Base-by-base conservation (phyloP, 2,797 vertebrate genomes). In the Hippoglossus hippoglossus region DNA sequence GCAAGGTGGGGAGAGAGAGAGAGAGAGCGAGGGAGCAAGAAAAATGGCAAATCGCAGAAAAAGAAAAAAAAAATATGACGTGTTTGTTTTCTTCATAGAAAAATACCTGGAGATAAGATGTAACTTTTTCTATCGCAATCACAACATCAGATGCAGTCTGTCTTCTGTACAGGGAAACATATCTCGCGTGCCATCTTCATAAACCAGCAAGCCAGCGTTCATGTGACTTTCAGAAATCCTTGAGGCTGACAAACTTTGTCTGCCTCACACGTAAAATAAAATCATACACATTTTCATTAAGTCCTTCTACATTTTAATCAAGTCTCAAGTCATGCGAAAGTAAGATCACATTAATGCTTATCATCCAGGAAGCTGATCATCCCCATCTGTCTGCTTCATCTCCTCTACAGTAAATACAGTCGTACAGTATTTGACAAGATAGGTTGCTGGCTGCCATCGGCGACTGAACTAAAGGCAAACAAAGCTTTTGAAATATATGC, bases 211-310 rank as follows among this genome's bases (percentile, higher is more conserved):
- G 73, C 67, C 6, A 56, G 75, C 54, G 10, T 73, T 67, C 61
- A n/a, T 44, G 51, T 74, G 84, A 90, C 88, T 88, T 91, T 89
- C 78, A 86, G 66, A 61, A 73, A 83, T 80, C 84, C 81, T 90
- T 84, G 80, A 68, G 36, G 63, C 71, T 51, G 13, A 7, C 68
- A 49, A 71, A 72, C 69, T 84, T 77, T 49, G 63, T 61, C 64
- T 24, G 41, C 51, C 71, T 51, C 31, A 36, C 7, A 67, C 57
- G 73, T 68, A 18, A 52, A 65, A 71, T 75, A 72, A 66, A 56
- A 77, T 74, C 52, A 39, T n/a, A 54, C 26, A 59, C 19, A 54
- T 65, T 81, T 80, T 47, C 52, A 26, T 71, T 52, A 75, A 73
- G 62, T 64, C 21, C 21, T 15, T 22, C 68, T 41, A 64, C 50